These are phyloP conservation scores for Metalampra italica DNA, from an alignment of 2,888 invertebrate species.

Conservation along the genomic window DNA sequence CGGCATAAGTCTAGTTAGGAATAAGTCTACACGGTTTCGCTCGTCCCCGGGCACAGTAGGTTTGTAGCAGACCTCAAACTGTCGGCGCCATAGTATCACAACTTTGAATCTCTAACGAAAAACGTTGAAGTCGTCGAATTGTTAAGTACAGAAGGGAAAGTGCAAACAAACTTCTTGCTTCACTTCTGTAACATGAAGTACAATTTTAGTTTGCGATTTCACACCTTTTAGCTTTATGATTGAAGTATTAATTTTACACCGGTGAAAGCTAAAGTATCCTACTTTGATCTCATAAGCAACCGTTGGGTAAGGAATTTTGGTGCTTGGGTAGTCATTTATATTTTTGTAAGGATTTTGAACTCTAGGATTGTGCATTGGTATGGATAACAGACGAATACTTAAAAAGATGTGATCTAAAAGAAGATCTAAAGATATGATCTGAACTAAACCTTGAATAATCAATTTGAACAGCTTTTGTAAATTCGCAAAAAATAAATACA, in stretches of 20 bases:
- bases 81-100: constrained; percentile 10
- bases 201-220: too few species aligned
- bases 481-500: too few species aligned
- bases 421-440: too few species aligned
- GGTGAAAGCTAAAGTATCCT: constrained; percentile 33
- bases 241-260: constrained; percentile 5
- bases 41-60: constrained; percentile 20
- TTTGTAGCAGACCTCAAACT: constrained; percentile 37
- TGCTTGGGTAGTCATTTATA: constrained; percentile 52
- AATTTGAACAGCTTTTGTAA: too few species aligned
- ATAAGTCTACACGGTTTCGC: constrained; percentile 36
- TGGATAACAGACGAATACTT: neutral
- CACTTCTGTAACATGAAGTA: too few species aligned
- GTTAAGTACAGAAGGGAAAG: too few species aligned
- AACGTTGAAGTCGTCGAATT: too few species aligned
- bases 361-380: neutral
- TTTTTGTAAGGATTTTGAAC: constrained; percentile 14
- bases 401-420: too few species aligned
- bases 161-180: too few species aligned
- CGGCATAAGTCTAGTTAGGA: constrained; percentile 27
- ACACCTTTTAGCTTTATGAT: too few species aligned
- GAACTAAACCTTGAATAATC: too few species aligned
- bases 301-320: constrained; percentile 39
- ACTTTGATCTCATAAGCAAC: constrained; percentile 54
- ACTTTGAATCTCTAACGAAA: constrained; percentile 23